Percentiles rank a stretch among this genome's conserved stretches.
Evolutionary conservation across 2,888 invertebrate species (phyloP).

Genomic region (Eristalis tenax): DNA sequence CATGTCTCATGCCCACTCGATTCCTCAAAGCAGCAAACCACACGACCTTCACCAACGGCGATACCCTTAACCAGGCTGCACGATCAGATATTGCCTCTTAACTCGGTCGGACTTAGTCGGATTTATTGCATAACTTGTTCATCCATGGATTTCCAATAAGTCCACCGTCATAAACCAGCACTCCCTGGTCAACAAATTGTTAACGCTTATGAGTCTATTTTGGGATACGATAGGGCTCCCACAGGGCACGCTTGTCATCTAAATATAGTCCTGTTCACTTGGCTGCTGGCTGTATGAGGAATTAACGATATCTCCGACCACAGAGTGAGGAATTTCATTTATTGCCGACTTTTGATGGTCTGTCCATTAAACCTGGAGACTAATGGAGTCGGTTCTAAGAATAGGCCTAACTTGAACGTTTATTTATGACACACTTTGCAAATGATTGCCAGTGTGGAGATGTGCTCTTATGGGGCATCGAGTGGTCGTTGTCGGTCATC

Average conservation of each 20-base stretch:
- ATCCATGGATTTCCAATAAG: neutral
- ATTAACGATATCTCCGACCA: neutral
- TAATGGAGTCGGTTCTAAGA: neutral
- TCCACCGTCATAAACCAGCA: neutral
- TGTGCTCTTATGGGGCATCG: neutral
- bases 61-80: neutral
- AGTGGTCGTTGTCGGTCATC: neutral
- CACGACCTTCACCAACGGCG: neutral
- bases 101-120: neutral
- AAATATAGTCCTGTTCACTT: neutral
- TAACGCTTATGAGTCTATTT: neutral
- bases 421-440: conserved; percentile 4
- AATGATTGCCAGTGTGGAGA: neutral
- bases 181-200: neutral
- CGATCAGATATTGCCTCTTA: neutral
- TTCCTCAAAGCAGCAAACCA: neutral
- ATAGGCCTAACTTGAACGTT: neutral
- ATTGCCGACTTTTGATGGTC: neutral
- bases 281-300: neutral
- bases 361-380: neutral
- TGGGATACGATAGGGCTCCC: neutral
- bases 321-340: neutral
- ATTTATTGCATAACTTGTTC: neutral
- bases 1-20: neutral
- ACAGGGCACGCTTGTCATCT: neutral